Percentiles rank a stretch among this genome's conserved stretches.
Evolutionary conservation across 2,888 invertebrate genomes (phyloP).

Genomic region (Cryptophagus acutangulus): DNA sequence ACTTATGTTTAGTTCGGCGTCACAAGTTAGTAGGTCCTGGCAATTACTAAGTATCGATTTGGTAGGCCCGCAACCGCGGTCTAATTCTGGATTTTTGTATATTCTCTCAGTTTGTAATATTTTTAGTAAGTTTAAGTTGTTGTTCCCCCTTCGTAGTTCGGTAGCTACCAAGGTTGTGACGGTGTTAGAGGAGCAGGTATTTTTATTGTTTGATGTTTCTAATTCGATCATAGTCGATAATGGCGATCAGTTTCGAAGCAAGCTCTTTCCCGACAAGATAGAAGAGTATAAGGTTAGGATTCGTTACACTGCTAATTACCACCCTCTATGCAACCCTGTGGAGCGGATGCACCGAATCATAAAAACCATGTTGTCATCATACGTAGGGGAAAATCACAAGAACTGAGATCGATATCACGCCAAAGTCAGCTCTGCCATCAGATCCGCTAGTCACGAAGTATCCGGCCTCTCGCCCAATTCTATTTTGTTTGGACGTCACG

Average conservation of each 20-base stretch:
- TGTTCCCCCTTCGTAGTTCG: slow-evolving; percentile 24
- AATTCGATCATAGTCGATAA: slow-evolving; percentile 29
- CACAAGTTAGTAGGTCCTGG: slow-evolving; percentile 7
- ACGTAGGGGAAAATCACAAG: slow-evolving; percentile 14
- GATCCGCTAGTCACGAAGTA: slow-evolving; percentile 11
- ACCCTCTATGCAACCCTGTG: slow-evolving; percentile 13
- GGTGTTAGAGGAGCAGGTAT: slow-evolving; percentile 23
- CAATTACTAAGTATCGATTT: slow-evolving; percentile 11
- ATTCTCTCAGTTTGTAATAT: slow-evolving; percentile 23
- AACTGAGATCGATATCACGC: slow-evolving; percentile 13
- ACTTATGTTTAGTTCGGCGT: background rate
- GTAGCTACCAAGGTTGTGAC: slow-evolving; percentile 15
- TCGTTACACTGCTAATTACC: slow-evolving; percentile 13
- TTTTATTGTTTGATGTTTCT: slow-evolving; percentile 29
- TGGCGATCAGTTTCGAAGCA: slow-evolving; percentile 25
- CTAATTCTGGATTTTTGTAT: slow-evolving; percentile 8
- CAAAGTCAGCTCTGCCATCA: slow-evolving; percentile 11
- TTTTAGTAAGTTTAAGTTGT: slow-evolving; percentile 25
- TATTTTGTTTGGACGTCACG: slow-evolving; percentile 20
- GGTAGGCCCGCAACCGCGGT: slow-evolving; percentile 10
- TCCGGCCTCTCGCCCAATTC: too few species aligned
- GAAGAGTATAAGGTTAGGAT: background rate
- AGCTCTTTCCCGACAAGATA: slow-evolving; percentile 6
- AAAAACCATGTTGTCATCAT: slow-evolving; percentile 7
- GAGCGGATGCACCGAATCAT: slow-evolving; percentile 10